Base-by-base conservation (phyloP, 2,113 vertebrate genomes). In the Chamaea fasciata region DNA sequence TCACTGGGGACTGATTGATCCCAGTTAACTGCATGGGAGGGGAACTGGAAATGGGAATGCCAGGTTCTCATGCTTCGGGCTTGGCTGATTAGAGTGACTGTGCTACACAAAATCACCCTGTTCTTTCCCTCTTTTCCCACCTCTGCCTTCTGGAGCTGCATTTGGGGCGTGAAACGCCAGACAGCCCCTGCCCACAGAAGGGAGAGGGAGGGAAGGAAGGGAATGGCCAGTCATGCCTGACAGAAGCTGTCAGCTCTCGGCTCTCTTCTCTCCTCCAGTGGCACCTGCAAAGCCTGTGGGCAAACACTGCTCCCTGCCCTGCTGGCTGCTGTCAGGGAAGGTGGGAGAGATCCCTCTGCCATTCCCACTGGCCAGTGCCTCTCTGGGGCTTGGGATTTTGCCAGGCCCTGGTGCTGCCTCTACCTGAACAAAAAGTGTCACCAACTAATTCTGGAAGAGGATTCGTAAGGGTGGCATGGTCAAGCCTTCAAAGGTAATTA, bases 301-400 rank as follows among this genome's bases (percentile, higher is more conserved):
- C 28, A 69, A 49, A 10, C 39, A 4, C 31, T 1, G 6, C 21
- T 46, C 42, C 13, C 27, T 53, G 55, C 30, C 23, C 27, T 17
- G 62, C 41, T 13, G 12, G 23, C 44, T 4, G 2, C 44, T 52
- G 41, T 13, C 50, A 49, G 50, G 26, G 35, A 41, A 9, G 31
- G 23, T 4, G 10, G 53, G 35, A 63, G 33, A 30, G 5, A 11
- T 13, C 37, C 39, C 33, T 31, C 52, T 50, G 47, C n/a, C 62
- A 44, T 15, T 12, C 28, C 9, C 0, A 0, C 37, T 19, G 22
- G 10, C 14, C 24, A 41, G 9, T 31, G 10, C 46, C 18, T 2
- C 0, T 10, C 6, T 0, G 0, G 1, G 1, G 41, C 8, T 7
- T 0, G 9, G 15, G 31, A 3, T 30, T 11, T 35, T 18, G 12